Evolutionary conservation across 2,888 invertebrate genomes (phyloP), one percentile per base, ranked within the genome.

Genomic region (Platycheirus albimanus): DNA sequence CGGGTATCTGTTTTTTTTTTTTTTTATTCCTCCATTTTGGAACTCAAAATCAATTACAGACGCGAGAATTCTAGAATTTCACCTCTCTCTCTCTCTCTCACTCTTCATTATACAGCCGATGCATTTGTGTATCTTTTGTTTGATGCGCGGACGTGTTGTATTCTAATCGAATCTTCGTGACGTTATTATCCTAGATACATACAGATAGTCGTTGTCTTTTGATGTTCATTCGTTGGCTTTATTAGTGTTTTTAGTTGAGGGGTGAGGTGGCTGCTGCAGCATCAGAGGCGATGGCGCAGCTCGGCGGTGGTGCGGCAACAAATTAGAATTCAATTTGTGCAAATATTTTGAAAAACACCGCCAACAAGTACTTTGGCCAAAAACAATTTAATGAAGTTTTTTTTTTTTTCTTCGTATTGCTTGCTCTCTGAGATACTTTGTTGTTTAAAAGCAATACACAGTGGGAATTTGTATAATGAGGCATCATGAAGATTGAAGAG

Each of bases 321-420:
- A 83, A 83, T 83, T 78, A 83, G 83, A 77, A 69, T 83, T 83
- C 78, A 83, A 83, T 83, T 83, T 83, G 83, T 78, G 83, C 78
- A 83, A 83, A 83, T 83, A 83, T 83, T 83, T 83, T 83, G 83
- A 83, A 83, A 78, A 81, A 78, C 43, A 78, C 77, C 83, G 72
- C 77, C 83, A 83, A 83, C 72, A 51, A 83, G 83, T 56, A 75
- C 61, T 64, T 63, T 75, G 17, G 36, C 69, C 54, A 47, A 58
- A 61, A 61, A 77, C 63, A 67, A 67, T 83, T 72, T 77, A 45
- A 75, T 28, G 66, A 61, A 33, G 5, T 33, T 33, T 33, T 38
- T 61, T 28, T 10, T 13, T 28, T 2, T 38, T 10, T 36, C 24
- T 52, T 20, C n/a, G 1, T n/a, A n/a, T 20, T 43, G 13, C 10